Evolutionary conservation across 2,113 vertebrate species (phyloP).

Genomic region (Delphinus delphis): DNA sequence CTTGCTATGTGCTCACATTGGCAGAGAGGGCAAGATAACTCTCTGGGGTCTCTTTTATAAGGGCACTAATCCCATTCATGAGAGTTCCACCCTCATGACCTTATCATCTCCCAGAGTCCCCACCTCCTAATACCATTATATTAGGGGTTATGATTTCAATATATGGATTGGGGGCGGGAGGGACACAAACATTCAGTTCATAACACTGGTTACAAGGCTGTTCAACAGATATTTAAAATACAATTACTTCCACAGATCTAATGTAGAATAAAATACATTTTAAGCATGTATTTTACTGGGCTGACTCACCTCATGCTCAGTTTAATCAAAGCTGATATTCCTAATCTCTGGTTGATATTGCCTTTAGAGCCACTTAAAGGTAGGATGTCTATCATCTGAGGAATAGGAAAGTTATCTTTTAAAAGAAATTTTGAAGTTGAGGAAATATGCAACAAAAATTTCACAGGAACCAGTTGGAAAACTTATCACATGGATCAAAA

Average conservation of each 20-base stretch:
- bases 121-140: background rate
- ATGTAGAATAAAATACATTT: background rate
- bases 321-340: background rate
- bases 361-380: background rate
- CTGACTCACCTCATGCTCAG: background rate
- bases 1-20: background rate
- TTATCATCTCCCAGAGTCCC: background rate
- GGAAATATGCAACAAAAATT: background rate
- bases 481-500: background rate
- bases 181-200: background rate
- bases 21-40: background rate
- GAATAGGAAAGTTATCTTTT: background rate
- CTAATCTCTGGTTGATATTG: background rate
- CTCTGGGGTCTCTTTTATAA: background rate
- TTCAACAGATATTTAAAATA: background rate
- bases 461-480: constrained; percentile 1
- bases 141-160: background rate
- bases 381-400: background rate
- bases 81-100: background rate
- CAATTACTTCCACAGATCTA: background rate
- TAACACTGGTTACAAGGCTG: background rate
- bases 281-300: background rate
- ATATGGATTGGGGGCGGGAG: background rate
- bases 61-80: background rate
- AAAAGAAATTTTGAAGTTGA: background rate